Conservation (phyloP, 2,113 vertebrate species). For the Sialia sialis region DNA sequence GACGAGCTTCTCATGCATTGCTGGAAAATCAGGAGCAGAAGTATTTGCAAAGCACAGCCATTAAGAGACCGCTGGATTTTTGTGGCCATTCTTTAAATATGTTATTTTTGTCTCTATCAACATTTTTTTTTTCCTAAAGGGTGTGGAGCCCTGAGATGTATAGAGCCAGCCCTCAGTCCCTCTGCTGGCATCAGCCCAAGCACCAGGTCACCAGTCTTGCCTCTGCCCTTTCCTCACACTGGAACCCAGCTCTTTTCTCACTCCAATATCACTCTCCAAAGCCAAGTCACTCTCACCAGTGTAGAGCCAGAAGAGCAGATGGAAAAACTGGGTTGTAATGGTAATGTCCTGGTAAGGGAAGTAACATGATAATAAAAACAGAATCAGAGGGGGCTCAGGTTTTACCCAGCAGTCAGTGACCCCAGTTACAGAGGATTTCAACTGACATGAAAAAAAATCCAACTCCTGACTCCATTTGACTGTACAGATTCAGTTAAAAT, state of each 20-base stretch:
- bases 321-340: background rate
- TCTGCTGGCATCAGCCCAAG: background rate
- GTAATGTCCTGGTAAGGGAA: background rate
- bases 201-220: background rate
- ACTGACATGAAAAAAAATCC: background rate
- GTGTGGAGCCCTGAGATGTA: background rate
- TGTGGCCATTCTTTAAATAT: conserved; percentile 23
- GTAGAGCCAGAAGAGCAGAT: background rate
- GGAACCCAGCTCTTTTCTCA: background rate
- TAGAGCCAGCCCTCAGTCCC: background rate
- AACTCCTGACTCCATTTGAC: background rate
- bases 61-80: background rate
- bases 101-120: background rate
- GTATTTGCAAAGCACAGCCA: background rate
- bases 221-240: background rate
- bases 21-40: conserved; percentile 1
- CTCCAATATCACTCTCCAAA: background rate
- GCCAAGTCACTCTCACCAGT: background rate
- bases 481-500: background rate
- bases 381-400: background rate
- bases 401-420: background rate
- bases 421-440: background rate
- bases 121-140: background rate
- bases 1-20: background rate
- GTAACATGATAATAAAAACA: background rate